Conservation (phyloP, 2,888 invertebrate genomes). For the Timema podura region DNA sequence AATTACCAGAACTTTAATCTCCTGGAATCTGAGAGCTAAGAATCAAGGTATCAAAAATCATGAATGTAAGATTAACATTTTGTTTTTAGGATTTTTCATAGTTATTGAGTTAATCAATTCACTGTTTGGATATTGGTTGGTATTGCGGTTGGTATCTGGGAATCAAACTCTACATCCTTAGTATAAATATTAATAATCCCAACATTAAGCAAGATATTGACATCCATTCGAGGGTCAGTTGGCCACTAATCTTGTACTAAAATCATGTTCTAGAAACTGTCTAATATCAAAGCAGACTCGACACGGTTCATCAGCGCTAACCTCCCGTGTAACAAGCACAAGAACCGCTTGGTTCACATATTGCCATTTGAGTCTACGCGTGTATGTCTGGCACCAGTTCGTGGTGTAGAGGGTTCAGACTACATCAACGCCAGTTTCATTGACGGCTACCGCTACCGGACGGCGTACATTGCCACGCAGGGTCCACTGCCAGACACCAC, state of each 20-base stretch:
- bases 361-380: constrained; percentile 94
- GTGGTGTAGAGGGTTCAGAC: constrained; percentile 90
- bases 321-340: constrained; percentile 94
- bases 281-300: constrained; percentile 90
- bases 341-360: constrained; percentile 97
- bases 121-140: too few relatives aligned
- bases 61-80: too few relatives aligned
- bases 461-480: constrained; percentile 97
- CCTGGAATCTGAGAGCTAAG: too few relatives aligned
- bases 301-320: constrained; percentile 94
- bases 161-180: too few relatives aligned
- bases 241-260: neutral
- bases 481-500: constrained; percentile 96
- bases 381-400: constrained; percentile 87
- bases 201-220: too few relatives aligned
- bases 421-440: constrained; percentile 99
- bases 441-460: constrained; percentile 86
- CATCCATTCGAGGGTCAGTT: too few relatives aligned
- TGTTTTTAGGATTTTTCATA: too few relatives aligned
- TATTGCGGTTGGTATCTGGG: too few relatives aligned
- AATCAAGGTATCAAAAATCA: too few relatives aligned
- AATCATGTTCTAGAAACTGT: constrained; percentile 64
- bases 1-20: too few relatives aligned
- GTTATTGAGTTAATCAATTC: too few relatives aligned
- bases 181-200: too few relatives aligned